phyloP scores from a whole-genome alignment of 2,113 vertebrate genomes.

The Pedetes capensis region DNA sequence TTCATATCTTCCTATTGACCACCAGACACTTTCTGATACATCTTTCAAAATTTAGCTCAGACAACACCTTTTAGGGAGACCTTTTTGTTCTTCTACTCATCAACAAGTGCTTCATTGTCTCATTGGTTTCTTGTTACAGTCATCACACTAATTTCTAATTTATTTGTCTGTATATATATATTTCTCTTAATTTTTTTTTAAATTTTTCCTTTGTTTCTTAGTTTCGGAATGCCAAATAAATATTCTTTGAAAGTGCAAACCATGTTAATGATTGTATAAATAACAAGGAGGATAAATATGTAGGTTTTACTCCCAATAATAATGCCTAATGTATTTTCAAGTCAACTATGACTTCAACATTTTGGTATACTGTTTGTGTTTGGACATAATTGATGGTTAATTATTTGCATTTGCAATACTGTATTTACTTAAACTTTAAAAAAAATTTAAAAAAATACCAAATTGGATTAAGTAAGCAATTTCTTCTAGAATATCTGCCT shows the following conservation, averaged over 20 bases:
- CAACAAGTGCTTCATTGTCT: background rate
- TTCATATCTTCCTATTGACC: background rate
- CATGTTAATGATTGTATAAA: background rate
- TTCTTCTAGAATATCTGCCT: background rate
- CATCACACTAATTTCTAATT: background rate
- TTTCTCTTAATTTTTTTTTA: constrained; percentile 1
- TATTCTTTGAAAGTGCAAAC: constrained; percentile 20
- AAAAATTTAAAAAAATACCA: background rate
- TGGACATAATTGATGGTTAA: constrained; percentile 35
- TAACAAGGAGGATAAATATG: background rate
- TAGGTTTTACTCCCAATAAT: background rate
- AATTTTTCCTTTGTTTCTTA: constrained; percentile 9
- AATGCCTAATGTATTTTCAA: constrained; percentile 26
- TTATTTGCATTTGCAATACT: constrained; percentile 44
- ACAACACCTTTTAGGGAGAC: background rate
- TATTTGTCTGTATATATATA: background rate
- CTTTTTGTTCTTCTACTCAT: background rate
- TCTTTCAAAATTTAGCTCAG: background rate
- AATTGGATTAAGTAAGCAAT: constrained; percentile 25
- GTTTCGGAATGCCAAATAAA: constrained; percentile 49
- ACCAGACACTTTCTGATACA: background rate
- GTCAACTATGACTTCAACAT: background rate
- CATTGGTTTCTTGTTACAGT: background rate
- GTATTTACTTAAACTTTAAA: too few species aligned
- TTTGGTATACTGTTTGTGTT: constrained; percentile 41